phyloP scores from a whole-genome alignment of 2,113 vertebrate species.

The Eudyptes chrysolophus region DNA sequence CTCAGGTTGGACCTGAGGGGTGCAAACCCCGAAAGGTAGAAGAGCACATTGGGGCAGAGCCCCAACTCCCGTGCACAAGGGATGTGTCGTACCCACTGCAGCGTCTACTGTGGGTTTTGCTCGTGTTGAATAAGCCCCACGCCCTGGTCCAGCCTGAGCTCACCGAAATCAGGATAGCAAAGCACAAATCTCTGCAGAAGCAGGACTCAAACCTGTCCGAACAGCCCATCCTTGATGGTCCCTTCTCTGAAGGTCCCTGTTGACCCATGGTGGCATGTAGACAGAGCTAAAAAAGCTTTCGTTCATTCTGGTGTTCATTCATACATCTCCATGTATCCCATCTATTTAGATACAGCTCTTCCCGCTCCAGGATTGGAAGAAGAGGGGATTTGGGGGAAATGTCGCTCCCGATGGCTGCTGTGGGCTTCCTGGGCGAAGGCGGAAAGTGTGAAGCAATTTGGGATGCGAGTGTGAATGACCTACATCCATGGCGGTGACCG shows the following conservation, averaged over 20 bases:
- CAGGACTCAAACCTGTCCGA: neutral
- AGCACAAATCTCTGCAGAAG: neutral
- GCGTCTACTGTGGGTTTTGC: accelerated
- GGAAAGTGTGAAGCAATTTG: neutral
- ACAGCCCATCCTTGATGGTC: neutral
- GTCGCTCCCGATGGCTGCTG: accelerated
- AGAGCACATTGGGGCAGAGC: neutral
- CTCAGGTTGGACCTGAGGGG: neutral
- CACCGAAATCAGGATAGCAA: neutral
- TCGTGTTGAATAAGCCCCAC: neutral
- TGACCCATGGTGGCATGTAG: accelerated
- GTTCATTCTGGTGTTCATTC: neutral
- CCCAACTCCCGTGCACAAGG: accelerated
- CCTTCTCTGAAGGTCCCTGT: neutral
- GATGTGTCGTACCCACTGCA: accelerated
- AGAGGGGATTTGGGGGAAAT: neutral
- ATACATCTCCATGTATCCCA: neutral
- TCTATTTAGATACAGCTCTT: neutral
- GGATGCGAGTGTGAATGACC: neutral
- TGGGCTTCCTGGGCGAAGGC: neutral
- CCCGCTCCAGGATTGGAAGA: neutral
- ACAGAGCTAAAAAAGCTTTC: neutral
- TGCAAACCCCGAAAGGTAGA: neutral
- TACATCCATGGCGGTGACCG: accelerated
- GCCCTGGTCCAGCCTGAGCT: neutral